Evolutionary conservation across 2,797 vertebrate genomes (phyloP), one percentile per base, ranked within the genome.

Genomic region (Chaetophractus vellerosus): DNA sequence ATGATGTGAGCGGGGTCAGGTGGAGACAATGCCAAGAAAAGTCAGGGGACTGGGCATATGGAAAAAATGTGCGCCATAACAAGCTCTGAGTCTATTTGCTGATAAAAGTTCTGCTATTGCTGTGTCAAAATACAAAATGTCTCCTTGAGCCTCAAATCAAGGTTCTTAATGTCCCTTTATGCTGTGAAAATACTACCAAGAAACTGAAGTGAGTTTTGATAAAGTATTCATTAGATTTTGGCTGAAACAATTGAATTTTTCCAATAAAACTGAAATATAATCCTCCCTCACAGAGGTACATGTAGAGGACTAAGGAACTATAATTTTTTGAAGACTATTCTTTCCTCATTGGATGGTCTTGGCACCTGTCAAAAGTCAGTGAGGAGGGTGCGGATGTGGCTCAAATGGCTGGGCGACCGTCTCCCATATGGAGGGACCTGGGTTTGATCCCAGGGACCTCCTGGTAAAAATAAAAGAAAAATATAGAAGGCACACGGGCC

Each of bases 201-300:
- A 94, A 94, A 81, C 21, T 61, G 61, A 71, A 61, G 38, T 21
- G 64, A 50, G 52, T 61, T 75, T 91, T 23, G 61, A 63, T 68
- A n/a, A 72, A 48, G 41, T 63, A 55, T 33, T 64, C 52, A 57
- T 38, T 83, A 71, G 48, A 59, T 85, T 75, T 52, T 71, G 93
- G 64, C 36, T 63, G 71, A 48, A 28, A 31, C n/a, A 68, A 45
- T 16, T 63, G 66, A 79, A 52, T 61, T 90, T 91, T 31, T 61
- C 4, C 26, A 18, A 63, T 57, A 80, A 33, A 75, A 41, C 89
- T 82, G 89, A 92, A 86, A 50, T 45, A 87, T 48, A 55, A 84
- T 36, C 68, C 38, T 76, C 33, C 48, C 15, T 66, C 41, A 55
- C 0, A 1, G 50, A 79, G 41, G 45, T 41, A 6, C 48, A 36